phyloP scores from a whole-genome alignment of 1,140 invertebrate species.

The Acyrthosiphon pisum region DNA sequence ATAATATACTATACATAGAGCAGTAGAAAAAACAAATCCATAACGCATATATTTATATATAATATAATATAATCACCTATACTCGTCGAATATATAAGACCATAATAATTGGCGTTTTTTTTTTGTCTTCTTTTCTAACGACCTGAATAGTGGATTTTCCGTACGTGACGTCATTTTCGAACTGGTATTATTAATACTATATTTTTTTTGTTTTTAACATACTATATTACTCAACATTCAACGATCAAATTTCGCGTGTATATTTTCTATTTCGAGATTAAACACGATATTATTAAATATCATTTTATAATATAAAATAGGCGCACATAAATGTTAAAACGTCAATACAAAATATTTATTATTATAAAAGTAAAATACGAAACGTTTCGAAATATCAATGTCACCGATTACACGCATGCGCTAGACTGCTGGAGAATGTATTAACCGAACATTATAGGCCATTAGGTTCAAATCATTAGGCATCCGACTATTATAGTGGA shows the following conservation, averaged over 20 bases:
- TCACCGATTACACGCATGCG: neutral
- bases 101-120: neutral
- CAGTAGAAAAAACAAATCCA: neutral
- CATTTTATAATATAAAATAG: neutral
- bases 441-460: neutral
- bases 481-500: neutral
- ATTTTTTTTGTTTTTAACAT: neutral
- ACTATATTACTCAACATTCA: neutral
- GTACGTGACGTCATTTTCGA: neutral
- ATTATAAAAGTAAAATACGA: neutral
- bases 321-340: neutral
- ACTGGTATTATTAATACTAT: neutral
- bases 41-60: neutral
- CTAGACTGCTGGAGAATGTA: neutral
- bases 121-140: neutral
- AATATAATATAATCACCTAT: neutral
- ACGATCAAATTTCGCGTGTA: neutral
- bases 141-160: slow-evolving; percentile 20
- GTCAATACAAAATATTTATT: neutral
- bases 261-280: neutral
- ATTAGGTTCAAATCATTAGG: neutral
- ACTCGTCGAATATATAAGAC: neutral
- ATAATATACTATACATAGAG: neutral
- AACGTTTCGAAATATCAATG: neutral
- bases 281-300: neutral